A percentile compares a stretch with the other conserved stretches of the same genome.
phyloP scores from a whole-genome alignment of 2,797 vertebrate genomes.

The Diplodus puntazzo region DNA sequence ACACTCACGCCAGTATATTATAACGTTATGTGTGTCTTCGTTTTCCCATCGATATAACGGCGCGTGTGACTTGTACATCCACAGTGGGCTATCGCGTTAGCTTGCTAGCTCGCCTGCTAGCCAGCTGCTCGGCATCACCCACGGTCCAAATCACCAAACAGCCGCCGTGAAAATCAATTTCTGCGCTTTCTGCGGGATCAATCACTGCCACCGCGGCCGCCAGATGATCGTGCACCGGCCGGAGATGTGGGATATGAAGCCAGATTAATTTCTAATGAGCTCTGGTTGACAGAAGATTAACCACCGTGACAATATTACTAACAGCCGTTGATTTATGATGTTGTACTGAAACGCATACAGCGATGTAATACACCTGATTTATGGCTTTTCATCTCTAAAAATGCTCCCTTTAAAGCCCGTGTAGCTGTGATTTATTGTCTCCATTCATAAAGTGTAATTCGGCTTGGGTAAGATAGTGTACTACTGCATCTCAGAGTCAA shows the following conservation, averaged over 20 bases:
- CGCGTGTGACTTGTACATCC: constrained; percentile 34
- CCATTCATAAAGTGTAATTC: not conserved
- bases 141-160: constrained; percentile 35
- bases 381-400: not conserved
- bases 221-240: constrained; percentile 16
- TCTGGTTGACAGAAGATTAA: constrained; percentile 41
- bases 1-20: accelerated
- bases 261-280: constrained; percentile 35
- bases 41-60: not conserved
- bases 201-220: constrained; percentile 4
- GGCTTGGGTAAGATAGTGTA: too few relatives aligned
- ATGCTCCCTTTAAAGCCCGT: not conserved
- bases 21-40: accelerated
- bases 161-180: constrained; percentile 51
- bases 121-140: constrained; percentile 56
- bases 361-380: not conserved
- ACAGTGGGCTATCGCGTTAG: constrained; percentile 35
- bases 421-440: not conserved
- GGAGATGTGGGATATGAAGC: constrained; percentile 27
- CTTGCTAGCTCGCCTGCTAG: constrained; percentile 45
- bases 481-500: not conserved
- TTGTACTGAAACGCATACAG: constrained; percentile 1
- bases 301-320: constrained; percentile 30
- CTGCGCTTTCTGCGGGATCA: constrained; percentile 27
- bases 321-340: constrained; percentile 60